Base-by-base conservation (phyloP, 2,888 invertebrate genomes). In the Adineta ricciae region DNA sequence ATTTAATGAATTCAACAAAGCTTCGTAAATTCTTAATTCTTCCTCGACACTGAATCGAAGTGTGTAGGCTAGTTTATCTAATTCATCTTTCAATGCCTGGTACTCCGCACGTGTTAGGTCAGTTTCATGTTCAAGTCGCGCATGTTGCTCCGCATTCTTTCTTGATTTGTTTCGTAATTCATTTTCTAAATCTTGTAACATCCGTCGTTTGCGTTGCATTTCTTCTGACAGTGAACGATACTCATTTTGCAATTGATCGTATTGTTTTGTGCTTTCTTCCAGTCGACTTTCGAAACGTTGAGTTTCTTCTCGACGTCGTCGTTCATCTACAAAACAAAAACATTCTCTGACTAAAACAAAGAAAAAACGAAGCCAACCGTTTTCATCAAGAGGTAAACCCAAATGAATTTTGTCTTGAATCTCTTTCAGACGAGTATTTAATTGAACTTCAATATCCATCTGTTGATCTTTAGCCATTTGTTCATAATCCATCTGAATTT, bases 381-480 rank as follows among this genome's bases (percentile, higher is more conserved):
- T 9, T n/a, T 78, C 41, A 78, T 38, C 38, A 14, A 78, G 36
- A 2, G 78, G 78, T 78, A 78, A 24, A 41, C 41, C 78, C 78
- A 21, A 24, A 78, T 38, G n/a, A 78, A 78, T 78, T 78, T 41
- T 78, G 1, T 78, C 41, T 41, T 78, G 78, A 21, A 78, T n/a
- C 41, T 78, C 41, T 41, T 38, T 41, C 41, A 78, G 14, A 41
- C 78, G 36, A 36, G 41, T 24, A 24, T 78, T 41, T 41, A 78
- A 78, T 78, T 38, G 2, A 41, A 41, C 8, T 78, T 78, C 78
- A n/a, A 78, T 14, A 41, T 78, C 78, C 19, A 41, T 38, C n/a
- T 78, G 78, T 41, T 78, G 78, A 14, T 78, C n/a, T n/a, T 78
- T 78, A 8, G 78, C 78, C 78, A 78, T 78, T 78, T 78, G 78